Evolutionary conservation across 2,888 invertebrate genomes (phyloP), one percentile per base, ranked within the genome.

Genomic region (Andrena chrysosceles): DNA sequence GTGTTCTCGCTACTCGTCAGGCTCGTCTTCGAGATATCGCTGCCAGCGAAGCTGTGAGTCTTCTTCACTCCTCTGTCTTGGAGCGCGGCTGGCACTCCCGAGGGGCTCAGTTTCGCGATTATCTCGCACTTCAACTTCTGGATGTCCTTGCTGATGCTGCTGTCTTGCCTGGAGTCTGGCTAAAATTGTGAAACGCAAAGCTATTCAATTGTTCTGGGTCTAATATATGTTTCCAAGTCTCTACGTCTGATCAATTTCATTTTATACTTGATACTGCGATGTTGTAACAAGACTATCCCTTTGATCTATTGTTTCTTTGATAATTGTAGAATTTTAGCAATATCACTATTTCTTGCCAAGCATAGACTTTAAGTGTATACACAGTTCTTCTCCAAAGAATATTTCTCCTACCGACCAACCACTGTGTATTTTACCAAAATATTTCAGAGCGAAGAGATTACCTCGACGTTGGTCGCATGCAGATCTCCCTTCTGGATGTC

Each of bases 1-100:
- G 95, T 95, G 92, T 95, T 95, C 91, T 96, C 95, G 93, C 96
- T 96, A 93, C 96, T 96, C 85, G 96, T 95, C 90, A 96, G 95
- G 86, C 95, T 95, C 33, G 96, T 95, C 87, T 94, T 94, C 3
- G 94, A 94, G 42, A 93, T 90, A 81, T 94, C 94, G 85, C 93
- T 93, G 20, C 92, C 94, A 31, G 93, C 92, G 74, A 94, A 94
- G 71, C 93, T 93, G 85, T 93, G 90, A 0, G 92, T 93, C 83
- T 94, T 94, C 48, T 90, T 91, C 35, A 94, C 91, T 23, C 91
- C 88, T 31, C 89, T 87, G 13, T 85, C 85, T 13, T 84, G 85
- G 13, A 85, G 81, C 29, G 78, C 84, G 26, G 81, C 80, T 5
- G 82, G 76, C 13, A 77, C 63, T 6, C 75, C 85, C 6, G 82